Evolutionary conservation across 2,888 invertebrate genomes (phyloP).

Genomic region (Perizoma flavofasciatum): DNA sequence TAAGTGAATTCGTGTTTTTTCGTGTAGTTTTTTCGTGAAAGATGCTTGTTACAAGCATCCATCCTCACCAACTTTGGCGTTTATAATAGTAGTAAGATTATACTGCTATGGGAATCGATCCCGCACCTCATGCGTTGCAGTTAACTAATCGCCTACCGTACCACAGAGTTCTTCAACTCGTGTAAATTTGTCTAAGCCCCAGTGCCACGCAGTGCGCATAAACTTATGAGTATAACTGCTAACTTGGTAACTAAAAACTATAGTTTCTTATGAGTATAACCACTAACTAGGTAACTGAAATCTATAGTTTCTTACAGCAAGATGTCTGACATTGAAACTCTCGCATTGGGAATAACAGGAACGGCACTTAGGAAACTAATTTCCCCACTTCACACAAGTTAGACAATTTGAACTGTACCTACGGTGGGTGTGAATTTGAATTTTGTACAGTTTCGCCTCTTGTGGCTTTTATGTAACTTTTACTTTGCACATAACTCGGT

Average conservation of each 20-base stretch:
- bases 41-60: too few relatives aligned
- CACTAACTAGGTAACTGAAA: too few relatives aligned
- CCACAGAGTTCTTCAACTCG: background rate
- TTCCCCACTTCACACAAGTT: conserved; percentile 24
- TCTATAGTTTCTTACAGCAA: background rate
- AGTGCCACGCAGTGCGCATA: background rate
- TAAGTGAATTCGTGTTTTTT: too few relatives aligned
- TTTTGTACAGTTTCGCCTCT: conserved; percentile 33
- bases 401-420: conserved; percentile 27
- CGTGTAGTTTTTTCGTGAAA: too few relatives aligned
- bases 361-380: conserved; percentile 24
- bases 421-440: conserved; percentile 36
- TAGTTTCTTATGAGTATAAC: too few relatives aligned
- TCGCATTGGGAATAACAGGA: conserved; percentile 21
- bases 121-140: too few relatives aligned
- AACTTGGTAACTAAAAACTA: background rate
- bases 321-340: conserved; percentile 14
- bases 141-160: too few relatives aligned
- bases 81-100: too few relatives aligned
- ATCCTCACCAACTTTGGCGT: too few relatives aligned
- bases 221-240: background rate
- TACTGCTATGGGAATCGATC: too few relatives aligned
- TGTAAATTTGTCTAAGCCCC: background rate
- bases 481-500: conserved; percentile 48
- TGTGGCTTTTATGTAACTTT: conserved; percentile 46